phyloP scores from a whole-genome alignment of 2,797 vertebrate genomes.

The Leptatherina wallacei region DNA sequence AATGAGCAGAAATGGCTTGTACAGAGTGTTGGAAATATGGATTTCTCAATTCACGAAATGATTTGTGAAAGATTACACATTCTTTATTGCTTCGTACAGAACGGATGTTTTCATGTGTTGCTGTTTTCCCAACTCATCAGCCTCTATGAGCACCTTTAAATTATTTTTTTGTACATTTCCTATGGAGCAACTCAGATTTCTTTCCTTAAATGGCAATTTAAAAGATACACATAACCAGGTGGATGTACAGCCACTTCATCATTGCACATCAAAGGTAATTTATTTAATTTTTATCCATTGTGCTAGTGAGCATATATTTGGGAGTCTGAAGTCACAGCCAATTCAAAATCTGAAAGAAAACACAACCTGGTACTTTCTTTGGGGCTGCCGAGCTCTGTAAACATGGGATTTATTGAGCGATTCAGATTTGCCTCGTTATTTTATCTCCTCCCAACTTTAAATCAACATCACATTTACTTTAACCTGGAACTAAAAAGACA shows the following conservation, averaged over 20 bases:
- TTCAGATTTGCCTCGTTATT: neutral
- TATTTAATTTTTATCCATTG: neutral
- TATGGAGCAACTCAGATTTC: neutral
- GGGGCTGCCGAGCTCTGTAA: neutral
- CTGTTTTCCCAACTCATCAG: neutral
- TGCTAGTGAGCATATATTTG: neutral
- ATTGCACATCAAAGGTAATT: neutral
- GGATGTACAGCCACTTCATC: neutral
- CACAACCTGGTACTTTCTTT: too few relatives aligned
- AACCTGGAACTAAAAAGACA: neutral
- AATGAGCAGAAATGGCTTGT: neutral
- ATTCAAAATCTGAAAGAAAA: too few relatives aligned
- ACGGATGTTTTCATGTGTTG: neutral
- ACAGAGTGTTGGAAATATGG: neutral
- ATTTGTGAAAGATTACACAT: neutral
- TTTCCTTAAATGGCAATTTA: neutral
- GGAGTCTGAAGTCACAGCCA: neutral
- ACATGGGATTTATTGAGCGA: neutral
- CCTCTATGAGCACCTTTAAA: neutral
- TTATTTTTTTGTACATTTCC: neutral
- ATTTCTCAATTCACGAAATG: neutral
- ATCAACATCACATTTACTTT: neutral
- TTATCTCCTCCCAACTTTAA: neutral
- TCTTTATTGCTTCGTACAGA: neutral
- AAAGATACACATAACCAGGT: neutral